Base-by-base conservation (phyloP, 1,140 invertebrate species). In the Caenorhabditis inopinata region DNA sequence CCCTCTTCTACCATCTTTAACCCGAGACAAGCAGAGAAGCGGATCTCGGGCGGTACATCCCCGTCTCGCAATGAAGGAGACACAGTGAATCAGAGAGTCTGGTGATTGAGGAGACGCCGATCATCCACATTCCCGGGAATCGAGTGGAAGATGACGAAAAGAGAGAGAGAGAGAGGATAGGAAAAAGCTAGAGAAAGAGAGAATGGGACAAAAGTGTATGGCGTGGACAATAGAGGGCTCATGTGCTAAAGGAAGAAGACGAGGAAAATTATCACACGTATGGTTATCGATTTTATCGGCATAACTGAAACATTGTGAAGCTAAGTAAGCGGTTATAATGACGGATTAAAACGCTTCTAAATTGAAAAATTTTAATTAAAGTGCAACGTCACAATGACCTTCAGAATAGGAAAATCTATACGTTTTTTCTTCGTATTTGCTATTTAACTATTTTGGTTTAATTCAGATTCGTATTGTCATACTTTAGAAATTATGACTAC, bases 1-100 rank as follows among this genome's bases (percentile, higher is more conserved):
- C 58, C n/a, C n/a, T n/a, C n/a, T n/a, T n/a, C 51, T 18, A 29
- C 18, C 51, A 58, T 58, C 51, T 58, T 32, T 32, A 58, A 58
- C 51, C 51, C 51, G 3, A 68, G 58, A 68, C 29, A 68, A 68
- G 16, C 58, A 68, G 58, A 68, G 58, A 68, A 68, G 25, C 58
- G 58, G 58, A 68, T 68, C 58, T 68, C 58, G 32, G 58, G 58
- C 58, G 58, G 58, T 68, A 68, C 58, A 68, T 68, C 29, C 58
- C 32, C 48, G 25, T 25, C 48, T 21, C 9, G 21, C 21, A 47
- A n/a, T 47, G 46, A 47, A 47, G 3, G 49, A 51, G 49, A 23
- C 11, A 6, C 27, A 53, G 7, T 3, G 21, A 51, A 14, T 51
- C 27, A 23, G n/a, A 68, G 11, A 68, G 32, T 21, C 7, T 21